Evolutionary conservation across 2,888 invertebrate genomes (phyloP).

Genomic region (Andrena haemorrhoa): DNA sequence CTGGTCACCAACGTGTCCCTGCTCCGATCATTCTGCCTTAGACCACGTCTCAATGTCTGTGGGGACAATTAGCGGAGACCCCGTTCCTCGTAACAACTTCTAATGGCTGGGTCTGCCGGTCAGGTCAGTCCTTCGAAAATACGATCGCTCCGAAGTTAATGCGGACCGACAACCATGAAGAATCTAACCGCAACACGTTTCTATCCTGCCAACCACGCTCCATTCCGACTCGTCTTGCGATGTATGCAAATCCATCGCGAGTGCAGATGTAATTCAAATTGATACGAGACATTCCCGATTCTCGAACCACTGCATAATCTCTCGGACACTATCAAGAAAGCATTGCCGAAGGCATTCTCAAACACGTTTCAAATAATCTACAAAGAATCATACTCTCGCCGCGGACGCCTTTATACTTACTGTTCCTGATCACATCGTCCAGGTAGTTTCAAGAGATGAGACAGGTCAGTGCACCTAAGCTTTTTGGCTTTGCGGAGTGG

Average conservation of each 20-base stretch:
- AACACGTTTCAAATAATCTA: neutral
- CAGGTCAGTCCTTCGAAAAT: slow-evolving; percentile 40
- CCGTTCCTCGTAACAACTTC: slow-evolving; percentile 31
- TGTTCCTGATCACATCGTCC: neutral
- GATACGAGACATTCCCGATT: neutral
- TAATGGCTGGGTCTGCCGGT: slow-evolving; percentile 19
- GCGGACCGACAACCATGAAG: slow-evolving; percentile 22
- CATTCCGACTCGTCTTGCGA: slow-evolving; percentile 7
- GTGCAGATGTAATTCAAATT: slow-evolving; percentile 12
- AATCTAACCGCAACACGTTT: slow-evolving; percentile 42
- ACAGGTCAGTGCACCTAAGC: neutral
- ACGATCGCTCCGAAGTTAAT: slow-evolving; percentile 30
- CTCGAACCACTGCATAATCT: neutral
- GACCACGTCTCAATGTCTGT: slow-evolving; percentile 51
- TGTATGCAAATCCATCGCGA: slow-evolving; percentile 12
- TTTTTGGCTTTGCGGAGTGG: neutral
- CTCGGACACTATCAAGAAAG: neutral
- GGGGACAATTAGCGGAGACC: slow-evolving; percentile 66
- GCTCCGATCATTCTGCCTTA: slow-evolving; percentile 23
- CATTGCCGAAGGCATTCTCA: neutral
- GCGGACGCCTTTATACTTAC: neutral
- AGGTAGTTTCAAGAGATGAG: neutral
- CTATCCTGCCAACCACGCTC: slow-evolving; percentile 26
- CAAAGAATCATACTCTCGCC: neutral
- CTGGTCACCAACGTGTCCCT: slow-evolving; percentile 28